Conservation (phyloP, 2,113 vertebrate species). For the Tachysurus vachellii region DNA sequence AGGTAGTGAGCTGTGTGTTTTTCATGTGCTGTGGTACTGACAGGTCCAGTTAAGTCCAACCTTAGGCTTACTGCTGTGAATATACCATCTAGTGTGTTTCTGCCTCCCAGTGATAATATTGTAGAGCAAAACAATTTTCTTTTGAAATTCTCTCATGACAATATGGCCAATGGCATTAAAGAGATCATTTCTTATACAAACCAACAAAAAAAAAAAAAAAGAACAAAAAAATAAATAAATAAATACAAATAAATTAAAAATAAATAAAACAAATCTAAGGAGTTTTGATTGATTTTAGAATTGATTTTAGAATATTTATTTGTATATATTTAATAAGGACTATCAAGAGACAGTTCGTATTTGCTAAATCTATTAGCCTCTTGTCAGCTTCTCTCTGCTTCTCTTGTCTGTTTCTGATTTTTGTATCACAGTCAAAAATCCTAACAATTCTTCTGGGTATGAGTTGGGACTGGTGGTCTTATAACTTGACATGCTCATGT, state of each 20-base stretch:
- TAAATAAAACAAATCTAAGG: neutral
- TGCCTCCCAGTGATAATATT: neutral
- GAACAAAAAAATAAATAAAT: neutral
- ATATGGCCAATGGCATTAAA: neutral
- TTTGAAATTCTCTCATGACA: neutral
- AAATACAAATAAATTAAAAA: too few relatives aligned
- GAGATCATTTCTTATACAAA: neutral
- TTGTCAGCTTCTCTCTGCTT: neutral
- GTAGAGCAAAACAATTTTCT: neutral
- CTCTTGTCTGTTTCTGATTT: neutral
- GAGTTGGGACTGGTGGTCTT: neutral
- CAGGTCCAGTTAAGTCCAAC: constrained; percentile 6
- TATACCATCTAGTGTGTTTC: neutral
- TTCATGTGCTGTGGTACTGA: constrained; percentile 10
- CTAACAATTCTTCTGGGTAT: neutral
- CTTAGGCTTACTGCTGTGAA: constrained; percentile 10
- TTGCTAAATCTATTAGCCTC: neutral
- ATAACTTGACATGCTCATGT: neutral
- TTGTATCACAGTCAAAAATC: neutral
- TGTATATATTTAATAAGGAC: neutral
- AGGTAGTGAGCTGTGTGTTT: constrained; percentile 11
- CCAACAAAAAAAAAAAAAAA: neutral
- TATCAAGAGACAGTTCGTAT: neutral
- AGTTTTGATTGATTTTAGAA: neutral
- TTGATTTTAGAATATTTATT: neutral